Base-by-base conservation (phyloP, 2,888 invertebrate genomes). In the Rhodophaea formosa region DNA sequence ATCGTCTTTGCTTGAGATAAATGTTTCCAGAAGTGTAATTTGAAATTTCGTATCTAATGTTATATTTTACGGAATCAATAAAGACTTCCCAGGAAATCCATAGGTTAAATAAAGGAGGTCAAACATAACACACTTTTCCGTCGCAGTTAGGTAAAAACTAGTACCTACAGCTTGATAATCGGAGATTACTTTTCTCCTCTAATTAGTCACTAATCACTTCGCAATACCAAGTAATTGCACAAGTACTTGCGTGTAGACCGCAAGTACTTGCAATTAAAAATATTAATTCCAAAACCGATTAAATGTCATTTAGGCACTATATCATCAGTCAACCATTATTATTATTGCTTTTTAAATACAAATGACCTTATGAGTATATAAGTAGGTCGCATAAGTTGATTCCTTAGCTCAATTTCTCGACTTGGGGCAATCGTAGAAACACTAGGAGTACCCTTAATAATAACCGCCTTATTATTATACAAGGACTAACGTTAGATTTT, bases 261-360 rank as follows among this genome's bases (percentile, higher is more conserved):
- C 30, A 47, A 8, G 7, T n/a, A 29, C 7, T 46, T 46, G 15
- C 14, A 23, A 17, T 45, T 17, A 12, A 45, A 45, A 29, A n/a
- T 23, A 29, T 47, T 12, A 23, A 47, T 29, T 39, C 12, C 23
- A 52, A 52, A 53, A 53, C n/a, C 52, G 14, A 23, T 51, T 51
- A 51, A 15, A 15, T 10, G 30, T 17, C 16, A 16, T 53, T 53
- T 53, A 53, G 52, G 52, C 52, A 53, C 52, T 23, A n/a, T 42
- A 1, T 8, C 8, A 23, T 53, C 52, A 53, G 52, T 53, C 42
- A 35, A 52, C 39, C n/a, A n/a, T 23, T 2, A n/a, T 39, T n/a
- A 2, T 8, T 39, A 39, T 39, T 39, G 39, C 39, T 39, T 39
- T 39, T 39, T 3, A 39, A 39, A 5, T 39, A n/a, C 5, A n/a